A percentile compares a stretch with the other conserved stretches of the same genome.
phyloP scores from a whole-genome alignment of 2,888 invertebrate genomes.

The Halocaridina rubra region DNA sequence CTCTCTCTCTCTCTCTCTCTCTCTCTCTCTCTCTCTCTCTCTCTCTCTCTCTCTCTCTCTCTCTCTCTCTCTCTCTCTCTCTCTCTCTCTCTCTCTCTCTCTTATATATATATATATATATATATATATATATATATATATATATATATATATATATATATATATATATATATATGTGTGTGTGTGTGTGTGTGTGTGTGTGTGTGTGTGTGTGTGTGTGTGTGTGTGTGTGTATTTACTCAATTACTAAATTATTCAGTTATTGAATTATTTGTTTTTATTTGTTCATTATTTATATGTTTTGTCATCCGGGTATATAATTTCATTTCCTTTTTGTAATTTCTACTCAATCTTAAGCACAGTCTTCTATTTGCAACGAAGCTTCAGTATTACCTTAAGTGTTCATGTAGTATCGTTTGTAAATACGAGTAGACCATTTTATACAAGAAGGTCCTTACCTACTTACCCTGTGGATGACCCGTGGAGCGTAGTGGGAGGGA shows the following conservation, averaged over 20 bases:
- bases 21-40: not conserved
- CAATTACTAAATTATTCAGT: not conserved
- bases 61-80: not conserved
- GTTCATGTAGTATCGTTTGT: too few relatives aligned
- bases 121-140: constrained; percentile 5
- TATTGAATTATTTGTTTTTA: not conserved
- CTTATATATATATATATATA: constrained; percentile 14
- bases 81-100: not conserved
- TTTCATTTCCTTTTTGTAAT: too few relatives aligned
- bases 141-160: constrained; percentile 16
- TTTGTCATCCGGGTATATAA: too few relatives aligned
- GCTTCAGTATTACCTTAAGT: too few relatives aligned
- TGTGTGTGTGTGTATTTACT: not conserved
- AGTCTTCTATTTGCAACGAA: too few relatives aligned
- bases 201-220: not conserved
- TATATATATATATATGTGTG: not conserved
- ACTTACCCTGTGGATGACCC: too few relatives aligned
- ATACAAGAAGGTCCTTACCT: too few relatives aligned
- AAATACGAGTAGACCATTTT: too few relatives aligned
- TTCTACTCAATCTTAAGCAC: too few relatives aligned
- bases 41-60: not conserved
- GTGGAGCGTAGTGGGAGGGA: too few relatives aligned
- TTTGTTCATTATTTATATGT: not conserved
- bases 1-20: not conserved
- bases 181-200: not conserved